Percentiles rank a stretch among this genome's conserved stretches.
Conservation (phyloP, 2,888 invertebrate genomes). For the Platycheirus albimanus region DNA sequence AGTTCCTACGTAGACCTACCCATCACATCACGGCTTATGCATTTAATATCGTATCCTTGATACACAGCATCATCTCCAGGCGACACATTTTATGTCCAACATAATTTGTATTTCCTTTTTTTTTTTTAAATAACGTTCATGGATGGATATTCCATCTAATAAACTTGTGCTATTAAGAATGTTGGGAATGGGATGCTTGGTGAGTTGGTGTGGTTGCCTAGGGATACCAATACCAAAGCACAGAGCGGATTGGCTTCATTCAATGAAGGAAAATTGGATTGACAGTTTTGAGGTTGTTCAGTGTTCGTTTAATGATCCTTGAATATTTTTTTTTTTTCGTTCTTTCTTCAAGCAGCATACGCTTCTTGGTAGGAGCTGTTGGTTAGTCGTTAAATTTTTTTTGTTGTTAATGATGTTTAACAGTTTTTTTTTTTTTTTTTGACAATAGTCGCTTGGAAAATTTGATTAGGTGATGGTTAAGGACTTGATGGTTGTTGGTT, state of each 20-base stretch:
- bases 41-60: constrained; percentile 25
- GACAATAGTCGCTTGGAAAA: too few species aligned
- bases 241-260: constrained; percentile 60
- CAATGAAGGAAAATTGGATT: constrained; percentile 68
- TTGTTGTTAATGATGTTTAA: constrained; percentile 28
- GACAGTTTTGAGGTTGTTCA: constrained; percentile 67
- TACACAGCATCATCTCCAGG: constrained; percentile 42
- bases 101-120: constrained; percentile 27
- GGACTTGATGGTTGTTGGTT: too few species aligned
- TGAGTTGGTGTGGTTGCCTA: not conserved
- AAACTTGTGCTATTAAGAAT: constrained; percentile 12
- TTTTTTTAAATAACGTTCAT: constrained; percentile 35
- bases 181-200: not conserved
- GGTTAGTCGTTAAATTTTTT: constrained; percentile 6
- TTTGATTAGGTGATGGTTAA: too few species aligned
- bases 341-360: constrained; percentile 2
- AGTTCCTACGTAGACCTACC: too few species aligned
- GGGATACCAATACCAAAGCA: constrained; percentile 25
- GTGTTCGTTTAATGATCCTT: constrained; percentile 68
- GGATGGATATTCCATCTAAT: constrained; percentile 43
- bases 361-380: constrained; percentile 7
- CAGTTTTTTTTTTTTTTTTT: too few species aligned
- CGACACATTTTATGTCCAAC: constrained; percentile 53
- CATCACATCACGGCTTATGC: constrained; percentile 17
- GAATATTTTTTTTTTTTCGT: constrained; percentile 49